Conservation (phyloP, 2,113 vertebrate species). For the Amphiprion percula region DNA sequence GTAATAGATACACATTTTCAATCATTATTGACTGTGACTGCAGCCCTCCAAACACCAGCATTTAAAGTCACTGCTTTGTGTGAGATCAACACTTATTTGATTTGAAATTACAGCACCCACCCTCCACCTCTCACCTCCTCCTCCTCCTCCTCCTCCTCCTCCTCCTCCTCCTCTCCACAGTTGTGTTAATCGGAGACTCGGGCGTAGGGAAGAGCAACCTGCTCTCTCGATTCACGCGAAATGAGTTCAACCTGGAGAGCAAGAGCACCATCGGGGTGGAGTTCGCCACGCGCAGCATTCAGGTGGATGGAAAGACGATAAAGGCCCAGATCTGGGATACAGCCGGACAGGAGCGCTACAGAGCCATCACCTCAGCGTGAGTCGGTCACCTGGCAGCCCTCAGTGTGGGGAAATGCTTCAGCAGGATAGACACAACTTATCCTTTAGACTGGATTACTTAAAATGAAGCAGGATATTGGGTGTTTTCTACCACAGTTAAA, state of each 20-base stretch:
- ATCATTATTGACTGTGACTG: too few relatives aligned
- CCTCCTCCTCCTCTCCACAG: conserved; percentile 54
- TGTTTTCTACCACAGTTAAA: neutral
- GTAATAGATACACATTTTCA: too few relatives aligned
- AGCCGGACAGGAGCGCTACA: conserved; percentile 96
- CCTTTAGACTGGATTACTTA: neutral
- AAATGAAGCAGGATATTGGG: neutral
- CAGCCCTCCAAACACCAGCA: neutral
- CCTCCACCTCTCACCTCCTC: conserved; percentile 10
- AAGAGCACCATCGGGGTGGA: conserved; percentile 99
- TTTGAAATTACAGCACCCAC: conserved; percentile 2
- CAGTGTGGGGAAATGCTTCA: neutral
- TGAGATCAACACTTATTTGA: conserved; percentile 20
- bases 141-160: neutral
- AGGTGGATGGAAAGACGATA: conserved; percentile 98
- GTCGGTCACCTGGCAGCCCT: conserved; percentile 56
- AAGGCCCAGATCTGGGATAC: conserved; percentile 99
- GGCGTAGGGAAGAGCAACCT: conserved; percentile 88
- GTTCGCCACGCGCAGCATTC: conserved; percentile 97
- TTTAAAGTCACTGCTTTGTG: conserved; percentile 12
- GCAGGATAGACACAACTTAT: neutral
- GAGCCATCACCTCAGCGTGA: conserved; percentile 98
- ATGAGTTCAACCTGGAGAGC: conserved; percentile 98
- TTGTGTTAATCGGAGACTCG: conserved; percentile 90
- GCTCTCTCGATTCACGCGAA: conserved; percentile 93